phyloP scores from a whole-genome alignment of 1,140 invertebrate species.

The Ruditapes philippinarum region DNA sequence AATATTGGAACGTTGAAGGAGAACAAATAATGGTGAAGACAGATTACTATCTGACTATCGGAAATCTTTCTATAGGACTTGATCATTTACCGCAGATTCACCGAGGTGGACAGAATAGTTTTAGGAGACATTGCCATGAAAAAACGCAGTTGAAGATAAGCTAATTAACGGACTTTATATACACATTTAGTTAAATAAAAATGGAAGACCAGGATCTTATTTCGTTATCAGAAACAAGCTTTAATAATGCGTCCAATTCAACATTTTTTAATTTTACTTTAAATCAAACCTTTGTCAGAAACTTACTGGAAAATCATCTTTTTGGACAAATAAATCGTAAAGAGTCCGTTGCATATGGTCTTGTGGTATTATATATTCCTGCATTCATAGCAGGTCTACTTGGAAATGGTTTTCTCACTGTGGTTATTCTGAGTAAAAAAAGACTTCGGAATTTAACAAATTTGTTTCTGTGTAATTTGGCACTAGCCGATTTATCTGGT shows the following conservation, averaged over 20 bases:
- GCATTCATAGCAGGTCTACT: constrained; percentile 70
- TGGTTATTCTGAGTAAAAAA: constrained; percentile 65
- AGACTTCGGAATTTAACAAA: constrained; percentile 74
- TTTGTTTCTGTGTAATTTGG: constrained; percentile 76
- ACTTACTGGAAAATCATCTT: constrained; percentile 6
- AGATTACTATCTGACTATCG: constrained; percentile 8
- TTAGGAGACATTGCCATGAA: not conserved
- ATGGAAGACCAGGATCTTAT: constrained; percentile 1
- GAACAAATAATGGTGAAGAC: not conserved
- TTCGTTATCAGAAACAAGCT: not conserved
- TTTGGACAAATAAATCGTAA: not conserved
- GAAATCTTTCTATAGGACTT: not conserved
- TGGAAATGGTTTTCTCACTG: constrained; percentile 71
- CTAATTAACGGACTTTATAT: too few relatives aligned
- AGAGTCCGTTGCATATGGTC: constrained; percentile 26
- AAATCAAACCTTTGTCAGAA: constrained; percentile 20
- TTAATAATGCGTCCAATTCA: not conserved
- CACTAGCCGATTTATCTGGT: constrained; percentile 73
- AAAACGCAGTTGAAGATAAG: too few relatives aligned
- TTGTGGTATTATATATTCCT: constrained; percentile 66
- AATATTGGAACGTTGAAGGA: not conserved
- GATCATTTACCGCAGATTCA: not conserved
- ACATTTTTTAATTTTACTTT: not conserved
- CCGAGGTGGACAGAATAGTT: not conserved
- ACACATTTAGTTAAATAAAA: too few relatives aligned